Percentiles rank a stretch among this genome's conserved stretches.
Evolutionary conservation across 2,797 vertebrate genomes (phyloP).

Genomic region (Sylvilagus floridanus): DNA sequence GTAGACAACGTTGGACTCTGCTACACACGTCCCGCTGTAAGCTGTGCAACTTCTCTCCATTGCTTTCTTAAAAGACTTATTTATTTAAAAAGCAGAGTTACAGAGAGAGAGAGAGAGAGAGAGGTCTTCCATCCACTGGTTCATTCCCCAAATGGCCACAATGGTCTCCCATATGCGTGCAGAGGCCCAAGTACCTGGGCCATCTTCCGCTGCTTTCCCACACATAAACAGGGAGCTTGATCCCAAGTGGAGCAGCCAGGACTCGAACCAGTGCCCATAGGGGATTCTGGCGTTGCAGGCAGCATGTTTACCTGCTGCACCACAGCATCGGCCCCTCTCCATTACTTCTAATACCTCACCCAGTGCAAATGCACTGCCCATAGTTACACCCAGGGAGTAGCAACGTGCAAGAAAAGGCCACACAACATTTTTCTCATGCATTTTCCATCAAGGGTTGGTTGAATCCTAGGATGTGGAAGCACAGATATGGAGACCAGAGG

Average conservation of each 20-base stretch:
- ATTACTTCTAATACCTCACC: not conserved
- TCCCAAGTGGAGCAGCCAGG: no score
- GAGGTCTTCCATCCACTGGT: no score
- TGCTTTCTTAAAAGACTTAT: not conserved
- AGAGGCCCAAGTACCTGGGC: no score
- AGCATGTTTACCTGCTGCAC: no score
- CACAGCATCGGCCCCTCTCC: not conserved
- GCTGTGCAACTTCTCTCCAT: not conserved
- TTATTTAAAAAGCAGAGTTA: no score
- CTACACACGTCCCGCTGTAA: not conserved
- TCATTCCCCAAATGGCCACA: no score
- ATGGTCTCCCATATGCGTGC: no score
- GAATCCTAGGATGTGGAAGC: not conserved
- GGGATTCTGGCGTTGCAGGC: no score
- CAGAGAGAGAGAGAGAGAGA: no score
- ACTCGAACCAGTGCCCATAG: no score
- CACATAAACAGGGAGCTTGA: no score
- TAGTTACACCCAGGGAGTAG: not conserved
- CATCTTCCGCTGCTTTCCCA: no score
- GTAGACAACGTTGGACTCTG: not conserved
- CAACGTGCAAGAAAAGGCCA: not conserved
- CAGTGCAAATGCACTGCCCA: not conserved
- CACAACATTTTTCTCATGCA: not conserved
- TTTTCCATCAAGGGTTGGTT: not conserved
- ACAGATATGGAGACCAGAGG: not conserved